These are phyloP conservation scores for Nycticorax nycticorax DNA, from an alignment of 2,113 vertebrate species.

Conservation along the genomic window DNA sequence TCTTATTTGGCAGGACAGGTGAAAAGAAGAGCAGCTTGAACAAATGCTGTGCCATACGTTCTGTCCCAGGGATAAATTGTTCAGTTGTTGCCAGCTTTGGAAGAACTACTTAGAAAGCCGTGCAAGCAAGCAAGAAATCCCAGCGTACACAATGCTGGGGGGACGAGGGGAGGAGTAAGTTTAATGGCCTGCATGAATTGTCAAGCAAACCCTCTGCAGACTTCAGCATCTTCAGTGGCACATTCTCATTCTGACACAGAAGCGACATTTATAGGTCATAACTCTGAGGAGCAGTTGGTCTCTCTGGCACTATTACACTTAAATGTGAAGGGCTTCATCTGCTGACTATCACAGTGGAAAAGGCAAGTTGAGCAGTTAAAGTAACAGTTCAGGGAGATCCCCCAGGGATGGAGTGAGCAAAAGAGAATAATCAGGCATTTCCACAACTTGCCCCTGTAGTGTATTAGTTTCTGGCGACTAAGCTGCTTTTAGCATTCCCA, in stretches of 20 bases:
- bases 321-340: conserved; percentile 77
- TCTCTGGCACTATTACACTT: conserved; percentile 75
- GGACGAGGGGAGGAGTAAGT: conserved; percentile 77
- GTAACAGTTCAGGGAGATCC: conserved; percentile 65
- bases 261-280: conserved; percentile 75
- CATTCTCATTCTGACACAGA: conserved; percentile 63
- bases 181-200: conserved; percentile 82
- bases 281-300: conserved; percentile 75
- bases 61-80: conserved; percentile 16
- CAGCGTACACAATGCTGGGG: conserved; percentile 7
- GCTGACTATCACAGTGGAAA: conserved; percentile 75
- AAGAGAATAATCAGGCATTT: conserved; percentile 72
- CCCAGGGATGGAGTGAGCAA: conserved; percentile 64
- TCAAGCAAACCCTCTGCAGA: conserved; percentile 83
- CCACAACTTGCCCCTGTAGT: conserved; percentile 51
- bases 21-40: neutral
- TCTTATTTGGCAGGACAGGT: neutral
- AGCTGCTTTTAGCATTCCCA: conserved; percentile 58
- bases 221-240: conserved; percentile 69
- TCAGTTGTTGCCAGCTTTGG: neutral
- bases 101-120: conserved; percentile 18
- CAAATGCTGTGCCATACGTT: neutral
- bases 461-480: conserved; percentile 58
- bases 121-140: conserved; percentile 62
- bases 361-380: conserved; percentile 76